phyloP scores from a whole-genome alignment of 1,140 invertebrate genomes.

The Augochlora pura region DNA sequence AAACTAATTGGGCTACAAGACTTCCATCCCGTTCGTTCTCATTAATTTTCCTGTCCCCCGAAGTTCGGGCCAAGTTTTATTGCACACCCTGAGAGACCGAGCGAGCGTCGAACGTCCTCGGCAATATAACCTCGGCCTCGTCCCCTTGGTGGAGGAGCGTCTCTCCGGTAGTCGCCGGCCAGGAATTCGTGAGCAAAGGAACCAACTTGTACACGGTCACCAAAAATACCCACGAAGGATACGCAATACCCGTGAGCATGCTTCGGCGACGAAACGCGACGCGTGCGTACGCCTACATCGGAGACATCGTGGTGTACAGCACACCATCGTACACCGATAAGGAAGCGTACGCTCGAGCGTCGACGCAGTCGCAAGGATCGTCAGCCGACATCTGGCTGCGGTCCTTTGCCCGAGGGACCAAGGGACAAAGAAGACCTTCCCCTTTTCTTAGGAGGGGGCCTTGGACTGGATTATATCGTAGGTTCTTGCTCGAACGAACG shows the following conservation, averaged over 20 bases:
- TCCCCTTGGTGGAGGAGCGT: background rate
- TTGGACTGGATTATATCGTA: slow-evolving; percentile 62
- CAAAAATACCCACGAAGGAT: slow-evolving; percentile 59
- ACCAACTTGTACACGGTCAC: slow-evolving; percentile 43
- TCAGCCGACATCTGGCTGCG: slow-evolving; percentile 69
- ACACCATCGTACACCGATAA: slow-evolving; percentile 22
- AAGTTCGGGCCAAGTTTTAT: background rate
- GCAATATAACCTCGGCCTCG: background rate
- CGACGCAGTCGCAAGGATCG: slow-evolving; percentile 57
- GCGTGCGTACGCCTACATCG: slow-evolving; percentile 47
- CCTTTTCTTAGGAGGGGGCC: slow-evolving; percentile 65
- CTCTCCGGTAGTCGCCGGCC: background rate
- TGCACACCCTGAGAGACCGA: background rate
- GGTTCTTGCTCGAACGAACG: slow-evolving; percentile 37
- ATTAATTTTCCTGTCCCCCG: background rate
- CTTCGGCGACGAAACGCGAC: slow-evolving; percentile 29
- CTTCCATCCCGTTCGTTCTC: background rate
- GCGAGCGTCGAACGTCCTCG: background rate
- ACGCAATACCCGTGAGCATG: slow-evolving; percentile 35
- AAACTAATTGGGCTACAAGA: no score
- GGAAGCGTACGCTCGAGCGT: slow-evolving; percentile 12
- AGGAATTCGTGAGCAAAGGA: slow-evolving; percentile 42
- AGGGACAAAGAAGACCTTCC: slow-evolving; percentile 70
- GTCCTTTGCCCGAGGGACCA: slow-evolving; percentile 64
- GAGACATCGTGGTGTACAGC: background rate